Conservation (phyloP, 1,140 invertebrate genomes). For the Drosophila ohnishii region DNA sequence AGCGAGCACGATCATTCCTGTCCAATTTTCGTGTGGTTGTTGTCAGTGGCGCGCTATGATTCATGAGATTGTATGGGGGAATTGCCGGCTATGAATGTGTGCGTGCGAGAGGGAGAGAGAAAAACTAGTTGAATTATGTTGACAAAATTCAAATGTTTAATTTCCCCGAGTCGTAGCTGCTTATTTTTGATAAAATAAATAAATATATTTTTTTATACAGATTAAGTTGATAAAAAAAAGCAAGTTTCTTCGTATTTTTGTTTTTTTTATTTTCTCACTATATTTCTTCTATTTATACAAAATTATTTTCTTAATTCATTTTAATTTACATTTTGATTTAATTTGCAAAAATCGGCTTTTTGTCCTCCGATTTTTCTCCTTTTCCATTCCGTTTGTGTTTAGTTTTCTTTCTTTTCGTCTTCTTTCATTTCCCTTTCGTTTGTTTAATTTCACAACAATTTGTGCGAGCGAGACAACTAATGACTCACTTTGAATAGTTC, state of each 20-base stretch:
- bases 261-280: background rate
- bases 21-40: constrained; percentile 32
- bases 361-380: background rate
- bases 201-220: background rate
- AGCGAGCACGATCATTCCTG: constrained; percentile 48
- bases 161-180: background rate
- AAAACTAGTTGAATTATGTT: constrained; percentile 6
- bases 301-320: background rate
- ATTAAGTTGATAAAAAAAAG: too few species aligned
- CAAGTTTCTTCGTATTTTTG: background rate
- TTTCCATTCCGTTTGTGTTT: constrained; percentile 3
- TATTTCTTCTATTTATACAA: too few species aligned
- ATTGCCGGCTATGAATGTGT: constrained; percentile 18
- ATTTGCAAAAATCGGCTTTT: background rate
- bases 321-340: background rate
- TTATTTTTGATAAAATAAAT: background rate
- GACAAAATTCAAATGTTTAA: constrained; percentile 4
- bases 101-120: constrained; percentile 3
- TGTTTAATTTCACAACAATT: constrained; percentile 39
- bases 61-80: constrained; percentile 5
- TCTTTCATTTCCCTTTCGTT: background rate
- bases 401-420: background rate
- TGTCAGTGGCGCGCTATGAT: constrained; percentile 18
- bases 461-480: constrained; percentile 3
- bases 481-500: background rate